A percentile compares a stretch with the other conserved stretches of the same genome.
These are phyloP conservation scores for Bombus polaris DNA, from an alignment of 1,140 invertebrate species.

Conservation along the genomic window DNA sequence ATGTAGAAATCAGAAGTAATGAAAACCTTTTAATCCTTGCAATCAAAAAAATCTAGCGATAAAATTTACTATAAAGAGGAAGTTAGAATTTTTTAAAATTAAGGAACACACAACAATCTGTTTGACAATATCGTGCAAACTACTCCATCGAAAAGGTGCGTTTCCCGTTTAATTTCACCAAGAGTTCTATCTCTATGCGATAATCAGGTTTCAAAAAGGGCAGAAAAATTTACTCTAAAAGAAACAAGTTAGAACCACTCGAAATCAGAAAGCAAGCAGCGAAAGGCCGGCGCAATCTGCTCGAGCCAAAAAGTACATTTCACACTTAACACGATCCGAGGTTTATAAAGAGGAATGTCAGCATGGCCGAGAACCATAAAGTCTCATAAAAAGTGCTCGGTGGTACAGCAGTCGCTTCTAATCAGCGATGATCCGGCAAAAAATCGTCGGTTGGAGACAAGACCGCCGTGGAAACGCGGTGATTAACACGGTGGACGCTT, in stretches of 20 bases:
- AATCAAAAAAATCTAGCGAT: too few relatives aligned
- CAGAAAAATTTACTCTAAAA: neutral
- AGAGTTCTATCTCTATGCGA: neutral
- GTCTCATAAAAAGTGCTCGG: slow-evolving; percentile 11
- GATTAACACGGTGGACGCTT: slow-evolving; percentile 31
- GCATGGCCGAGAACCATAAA: neutral
- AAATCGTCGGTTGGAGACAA: slow-evolving; percentile 8
- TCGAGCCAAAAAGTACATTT: slow-evolving; percentile 6
- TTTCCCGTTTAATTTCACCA: neutral
- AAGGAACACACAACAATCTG: neutral
- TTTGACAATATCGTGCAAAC: neutral
- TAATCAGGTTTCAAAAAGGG: neutral
- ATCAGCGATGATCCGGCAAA: slow-evolving; percentile 46
- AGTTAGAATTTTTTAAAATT: neutral
- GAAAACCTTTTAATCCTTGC: neutral
- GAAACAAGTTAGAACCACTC: neutral
- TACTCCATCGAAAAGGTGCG: neutral
- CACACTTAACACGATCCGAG: neutral
- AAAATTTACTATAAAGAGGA: neutral
- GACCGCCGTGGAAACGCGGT: neutral
- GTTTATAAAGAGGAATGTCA: slow-evolving; percentile 22
- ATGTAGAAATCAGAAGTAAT: neutral
- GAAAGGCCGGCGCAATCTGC: neutral
- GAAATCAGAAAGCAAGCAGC: neutral
- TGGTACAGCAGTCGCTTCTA: slow-evolving; percentile 11